These are phyloP conservation scores for Nannoperca australis DNA, from an alignment of 2,797 vertebrate species.

Conservation along the genomic window DNA sequence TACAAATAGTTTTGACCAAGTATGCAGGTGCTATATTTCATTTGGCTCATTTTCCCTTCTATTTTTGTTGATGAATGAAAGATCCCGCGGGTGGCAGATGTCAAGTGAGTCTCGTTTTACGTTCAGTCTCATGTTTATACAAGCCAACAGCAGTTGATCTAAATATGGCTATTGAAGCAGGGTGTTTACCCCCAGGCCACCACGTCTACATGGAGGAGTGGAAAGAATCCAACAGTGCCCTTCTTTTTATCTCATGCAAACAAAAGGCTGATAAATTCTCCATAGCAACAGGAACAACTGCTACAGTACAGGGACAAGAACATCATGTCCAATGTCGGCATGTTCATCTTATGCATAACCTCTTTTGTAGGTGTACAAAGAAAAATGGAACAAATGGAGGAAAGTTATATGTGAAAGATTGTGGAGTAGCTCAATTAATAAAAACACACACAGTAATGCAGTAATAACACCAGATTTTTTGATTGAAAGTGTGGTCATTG, in stretches of 20 bases:
- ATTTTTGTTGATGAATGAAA: conserved; percentile 27
- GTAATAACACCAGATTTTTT: background rate
- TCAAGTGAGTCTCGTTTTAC: conserved; percentile 27
- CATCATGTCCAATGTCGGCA: conserved; percentile 13
- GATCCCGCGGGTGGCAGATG: conserved; percentile 2
- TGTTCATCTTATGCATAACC: background rate
- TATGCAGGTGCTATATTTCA: background rate
- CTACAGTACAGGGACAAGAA: conserved; percentile 1
- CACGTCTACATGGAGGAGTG: conserved; percentile 24
- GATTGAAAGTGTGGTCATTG: background rate
- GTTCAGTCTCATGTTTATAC: conserved; percentile 20
- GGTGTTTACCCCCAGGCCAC: conserved; percentile 50
- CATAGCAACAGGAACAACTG: conserved; percentile 42
- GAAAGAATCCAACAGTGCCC: conserved; percentile 55
- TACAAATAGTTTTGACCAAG: no score
- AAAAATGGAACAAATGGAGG: background rate
- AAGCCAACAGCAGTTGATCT: conserved; percentile 31
- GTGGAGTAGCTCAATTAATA: background rate
- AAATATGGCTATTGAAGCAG: conserved; percentile 25
- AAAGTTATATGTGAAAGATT: background rate
- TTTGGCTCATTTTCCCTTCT: background rate
- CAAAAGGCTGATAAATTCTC: conserved; percentile 52
- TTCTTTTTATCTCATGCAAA: conserved; percentile 51
- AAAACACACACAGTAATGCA: no score
- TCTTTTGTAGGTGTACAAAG: background rate